These are phyloP conservation scores for Propithecus perrieri DNA, from an alignment of 2,797 vertebrate species.

Conservation along the genomic window DNA sequence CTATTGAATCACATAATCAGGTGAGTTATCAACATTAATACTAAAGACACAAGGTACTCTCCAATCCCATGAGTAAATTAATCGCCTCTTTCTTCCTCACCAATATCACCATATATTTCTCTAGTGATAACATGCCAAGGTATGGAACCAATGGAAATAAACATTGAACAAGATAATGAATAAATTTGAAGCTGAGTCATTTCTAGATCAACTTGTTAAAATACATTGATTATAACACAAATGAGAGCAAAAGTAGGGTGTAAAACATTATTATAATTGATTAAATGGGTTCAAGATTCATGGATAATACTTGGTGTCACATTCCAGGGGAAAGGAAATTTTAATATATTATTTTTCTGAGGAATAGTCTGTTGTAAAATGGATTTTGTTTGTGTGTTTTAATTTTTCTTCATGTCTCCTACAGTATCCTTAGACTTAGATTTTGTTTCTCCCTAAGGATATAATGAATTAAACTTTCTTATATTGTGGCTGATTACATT, in stretches of 20 bases:
- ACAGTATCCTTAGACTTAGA: constrained; percentile 21
- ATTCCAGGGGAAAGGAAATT: neutral
- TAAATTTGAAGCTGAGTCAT: constrained; percentile 23
- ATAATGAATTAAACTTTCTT: constrained; percentile 56
- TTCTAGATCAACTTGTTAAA: constrained; percentile 14
- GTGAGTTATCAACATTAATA: neutral
- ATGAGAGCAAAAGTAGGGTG: neutral
- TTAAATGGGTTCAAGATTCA: constrained; percentile 14
- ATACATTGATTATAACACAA: neutral
- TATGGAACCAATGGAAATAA: neutral
- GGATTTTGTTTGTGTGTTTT: constrained; percentile 26
- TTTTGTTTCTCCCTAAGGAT: constrained; percentile 53
- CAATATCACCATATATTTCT: neutral
- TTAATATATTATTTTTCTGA: neutral
- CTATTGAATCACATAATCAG: neutral
- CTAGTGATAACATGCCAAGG: neutral
- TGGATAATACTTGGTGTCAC: neutral
- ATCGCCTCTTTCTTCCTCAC: neutral
- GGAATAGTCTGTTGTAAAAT: neutral
- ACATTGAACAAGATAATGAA: neutral
- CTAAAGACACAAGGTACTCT: neutral
- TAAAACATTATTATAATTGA: constrained; percentile 3
- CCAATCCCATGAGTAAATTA: neutral
- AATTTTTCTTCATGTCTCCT: constrained; percentile 45
- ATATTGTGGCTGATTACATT: constrained; percentile 49